Percentiles rank a stretch among this genome's conserved stretches.
These are phyloP conservation scores for Neomonachus schauinslandi DNA, from an alignment of 2,113 vertebrate species.

Conservation along the genomic window DNA sequence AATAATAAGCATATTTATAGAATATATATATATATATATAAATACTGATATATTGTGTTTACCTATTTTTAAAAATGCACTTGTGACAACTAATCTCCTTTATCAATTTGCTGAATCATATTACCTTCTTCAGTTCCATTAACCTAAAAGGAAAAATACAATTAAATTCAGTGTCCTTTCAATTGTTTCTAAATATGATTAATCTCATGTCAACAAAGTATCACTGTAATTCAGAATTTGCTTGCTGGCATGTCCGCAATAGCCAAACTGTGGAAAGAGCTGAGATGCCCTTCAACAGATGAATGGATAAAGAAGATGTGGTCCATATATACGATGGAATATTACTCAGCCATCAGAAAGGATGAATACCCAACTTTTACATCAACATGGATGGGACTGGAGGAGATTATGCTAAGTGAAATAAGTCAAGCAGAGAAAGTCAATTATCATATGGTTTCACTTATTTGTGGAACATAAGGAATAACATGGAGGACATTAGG, in stretches of 20 bases:
- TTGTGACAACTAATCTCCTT: slow-evolving; percentile 72
- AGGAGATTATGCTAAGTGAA: too few species aligned
- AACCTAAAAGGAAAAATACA: slow-evolving; percentile 74
- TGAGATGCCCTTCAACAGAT: too few species aligned
- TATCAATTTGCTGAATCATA: slow-evolving; percentile 74
- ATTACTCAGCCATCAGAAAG: too few species aligned
- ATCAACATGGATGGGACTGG: too few species aligned
- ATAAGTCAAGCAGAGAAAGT: too few species aligned
- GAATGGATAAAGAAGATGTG: too few species aligned
- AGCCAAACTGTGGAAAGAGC: too few species aligned
- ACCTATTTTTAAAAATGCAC: slow-evolving; percentile 74
- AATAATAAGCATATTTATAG: slow-evolving; percentile 77
- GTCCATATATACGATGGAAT: too few species aligned
- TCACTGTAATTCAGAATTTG: slow-evolving; percentile 13
- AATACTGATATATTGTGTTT: slow-evolving; percentile 62
- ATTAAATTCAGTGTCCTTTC: slow-evolving; percentile 70
- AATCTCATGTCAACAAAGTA: slow-evolving; percentile 46
- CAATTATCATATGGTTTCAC: too few species aligned
- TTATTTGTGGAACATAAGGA: too few species aligned
- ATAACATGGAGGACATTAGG: too few species aligned
- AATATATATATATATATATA: slow-evolving; percentile 61
- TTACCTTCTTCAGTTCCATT: slow-evolving; percentile 71
- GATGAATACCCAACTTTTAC: too few species aligned
- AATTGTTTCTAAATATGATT: slow-evolving; percentile 71
- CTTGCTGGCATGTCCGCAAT: not conserved